A percentile compares a stretch with the other conserved stretches of the same genome.
These are phyloP conservation scores for human DNA, from an alignment of 2,113 vertebrate genomes.

Conservation along the genomic window DNA sequence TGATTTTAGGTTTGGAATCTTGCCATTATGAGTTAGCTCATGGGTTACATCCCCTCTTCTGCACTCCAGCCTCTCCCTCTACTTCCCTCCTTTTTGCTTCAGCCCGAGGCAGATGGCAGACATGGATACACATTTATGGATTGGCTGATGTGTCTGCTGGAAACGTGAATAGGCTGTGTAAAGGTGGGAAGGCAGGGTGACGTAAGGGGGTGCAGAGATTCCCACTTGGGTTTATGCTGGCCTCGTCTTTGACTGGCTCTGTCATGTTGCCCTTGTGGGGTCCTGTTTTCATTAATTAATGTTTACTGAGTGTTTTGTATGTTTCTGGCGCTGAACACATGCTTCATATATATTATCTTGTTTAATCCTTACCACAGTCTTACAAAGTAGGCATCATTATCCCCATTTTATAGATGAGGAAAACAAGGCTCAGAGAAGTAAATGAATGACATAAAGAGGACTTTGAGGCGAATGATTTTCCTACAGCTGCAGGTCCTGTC, in stretches of 20 bases:
- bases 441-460: neutral
- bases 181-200: neutral
- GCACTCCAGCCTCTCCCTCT: fast-evolving
- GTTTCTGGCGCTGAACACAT: neutral
- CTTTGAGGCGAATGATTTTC: neutral
- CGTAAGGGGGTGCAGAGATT: neutral
- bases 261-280: neutral
- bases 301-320: neutral
- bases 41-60: neutral
- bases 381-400: neutral
- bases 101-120: neutral
- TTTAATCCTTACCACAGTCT: neutral
- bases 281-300: neutral
- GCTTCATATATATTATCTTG: neutral
- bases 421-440: neutral
- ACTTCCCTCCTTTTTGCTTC: neutral
- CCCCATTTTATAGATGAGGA: neutral
- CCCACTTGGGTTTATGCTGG: neutral
- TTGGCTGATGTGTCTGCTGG: neutral
- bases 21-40: neutral
- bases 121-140: neutral
- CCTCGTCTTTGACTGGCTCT: neutral
- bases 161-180: neutral
- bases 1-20: neutral
- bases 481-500: neutral